Percentiles rank a stretch among this genome's conserved stretches.
These are phyloP conservation scores for Leucoptera coffeella DNA, from an alignment of 2,888 invertebrate genomes.

Conservation along the genomic window DNA sequence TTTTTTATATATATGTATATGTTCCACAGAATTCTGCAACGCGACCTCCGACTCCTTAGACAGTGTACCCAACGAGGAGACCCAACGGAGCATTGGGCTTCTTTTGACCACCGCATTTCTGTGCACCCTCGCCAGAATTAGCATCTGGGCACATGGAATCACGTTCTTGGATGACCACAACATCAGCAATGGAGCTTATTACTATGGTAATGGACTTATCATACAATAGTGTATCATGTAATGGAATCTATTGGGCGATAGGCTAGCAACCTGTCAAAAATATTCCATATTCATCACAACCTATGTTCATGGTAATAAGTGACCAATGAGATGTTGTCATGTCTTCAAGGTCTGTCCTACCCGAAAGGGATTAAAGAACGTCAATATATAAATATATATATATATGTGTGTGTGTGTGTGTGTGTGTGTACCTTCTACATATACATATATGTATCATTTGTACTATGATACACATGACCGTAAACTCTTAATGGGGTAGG, in stretches of 20 bases:
- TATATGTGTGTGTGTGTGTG: too few species aligned
- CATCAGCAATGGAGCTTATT: slow-evolving; percentile 30
- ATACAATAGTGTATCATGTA: background rate
- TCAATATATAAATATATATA: too few species aligned
- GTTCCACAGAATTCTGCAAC: slow-evolving; percentile 20
- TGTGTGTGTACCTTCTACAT: too few species aligned
- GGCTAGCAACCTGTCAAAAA: too few species aligned
- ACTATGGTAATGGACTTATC: slow-evolving; percentile 18
- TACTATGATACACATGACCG: too few species aligned
- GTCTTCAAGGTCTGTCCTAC: too few species aligned
- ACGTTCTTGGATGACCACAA: slow-evolving; percentile 34
- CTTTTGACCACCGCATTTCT: slow-evolving; percentile 17
- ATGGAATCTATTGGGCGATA: too few species aligned
- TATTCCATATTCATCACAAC: background rate
- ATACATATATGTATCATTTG: too few species aligned
- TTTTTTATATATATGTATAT: slow-evolving; percentile 2
- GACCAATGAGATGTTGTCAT: too few species aligned
- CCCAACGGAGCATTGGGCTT: slow-evolving; percentile 10
- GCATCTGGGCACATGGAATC: slow-evolving; percentile 33
- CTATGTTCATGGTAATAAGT: background rate
- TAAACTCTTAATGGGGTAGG: too few species aligned
- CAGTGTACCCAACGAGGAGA: background rate
- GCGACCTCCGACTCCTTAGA: background rate
- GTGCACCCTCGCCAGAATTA: slow-evolving; percentile 22
- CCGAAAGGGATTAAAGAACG: too few species aligned